phyloP scores from a whole-genome alignment of 2,113 vertebrate genomes.

The Mustela nigripes region DNA sequence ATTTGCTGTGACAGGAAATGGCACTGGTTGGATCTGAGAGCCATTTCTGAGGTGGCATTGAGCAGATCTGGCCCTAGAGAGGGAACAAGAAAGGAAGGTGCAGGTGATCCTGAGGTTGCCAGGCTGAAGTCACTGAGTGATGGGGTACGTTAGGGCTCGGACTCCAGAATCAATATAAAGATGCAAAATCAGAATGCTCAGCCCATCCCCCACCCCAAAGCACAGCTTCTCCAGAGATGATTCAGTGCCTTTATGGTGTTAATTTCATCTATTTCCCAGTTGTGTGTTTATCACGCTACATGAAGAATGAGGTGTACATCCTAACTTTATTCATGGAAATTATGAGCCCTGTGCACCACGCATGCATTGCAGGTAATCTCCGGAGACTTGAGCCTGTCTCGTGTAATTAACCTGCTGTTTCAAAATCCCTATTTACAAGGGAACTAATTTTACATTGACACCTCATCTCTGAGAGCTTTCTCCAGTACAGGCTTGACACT shows the following conservation, averaged over 20 bases:
- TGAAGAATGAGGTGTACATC: not conserved
- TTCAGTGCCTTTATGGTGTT: not conserved
- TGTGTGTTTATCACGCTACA: slow-evolving; percentile 51
- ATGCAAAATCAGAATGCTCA: not conserved
- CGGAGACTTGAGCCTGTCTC: not conserved
- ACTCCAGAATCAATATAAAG: not conserved
- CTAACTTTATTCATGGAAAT: slow-evolving; percentile 6
- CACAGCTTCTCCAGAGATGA: not conserved
- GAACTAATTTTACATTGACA: not conserved
- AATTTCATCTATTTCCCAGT: not conserved
- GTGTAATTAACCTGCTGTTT: slow-evolving; percentile 40
- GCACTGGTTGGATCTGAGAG: not conserved
- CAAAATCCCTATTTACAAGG: slow-evolving; percentile 52
- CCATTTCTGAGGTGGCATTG: not conserved
- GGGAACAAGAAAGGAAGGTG: not conserved
- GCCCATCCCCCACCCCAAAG: not conserved
- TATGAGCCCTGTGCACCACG: not conserved
- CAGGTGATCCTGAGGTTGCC: not conserved
- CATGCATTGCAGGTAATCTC: slow-evolving; percentile 11
- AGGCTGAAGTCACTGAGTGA: not conserved
- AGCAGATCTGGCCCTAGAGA: not conserved
- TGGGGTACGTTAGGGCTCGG: too few species aligned
- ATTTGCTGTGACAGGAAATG: not conserved
- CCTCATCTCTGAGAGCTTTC: slow-evolving; percentile 18
- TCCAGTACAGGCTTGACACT: not conserved